Conservation (phyloP, 2,888 invertebrate genomes). For the Noctua janthina region DNA sequence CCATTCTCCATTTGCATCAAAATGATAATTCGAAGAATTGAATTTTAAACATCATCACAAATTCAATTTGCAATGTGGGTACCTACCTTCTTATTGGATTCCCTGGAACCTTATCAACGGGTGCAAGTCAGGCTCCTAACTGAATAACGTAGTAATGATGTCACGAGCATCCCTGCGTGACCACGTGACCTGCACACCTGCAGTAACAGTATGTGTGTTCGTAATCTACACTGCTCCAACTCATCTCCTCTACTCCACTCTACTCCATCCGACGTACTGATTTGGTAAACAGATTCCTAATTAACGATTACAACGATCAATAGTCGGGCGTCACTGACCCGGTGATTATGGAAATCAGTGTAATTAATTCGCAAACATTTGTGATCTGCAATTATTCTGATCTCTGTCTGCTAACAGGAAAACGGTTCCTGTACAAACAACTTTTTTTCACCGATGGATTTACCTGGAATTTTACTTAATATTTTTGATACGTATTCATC, state of each 20-base stretch:
- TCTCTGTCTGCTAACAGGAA: neutral
- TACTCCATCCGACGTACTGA: neutral
- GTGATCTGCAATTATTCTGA: neutral
- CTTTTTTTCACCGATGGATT: neutral
- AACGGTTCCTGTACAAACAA: neutral
- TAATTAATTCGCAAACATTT: conserved; percentile 7
- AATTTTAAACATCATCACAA: neutral
- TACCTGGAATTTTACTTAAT: too few species aligned
- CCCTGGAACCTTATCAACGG: neutral
- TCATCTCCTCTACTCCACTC: neutral
- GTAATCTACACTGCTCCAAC: neutral
- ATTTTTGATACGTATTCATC: neutral
- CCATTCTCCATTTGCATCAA: too few species aligned
- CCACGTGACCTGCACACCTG: too few species aligned
- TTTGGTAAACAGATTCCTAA: neutral
- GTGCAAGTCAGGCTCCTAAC: neutral
- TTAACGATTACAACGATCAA: neutral
- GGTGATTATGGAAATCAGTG: conserved; percentile 9
- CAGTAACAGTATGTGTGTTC: neutral
- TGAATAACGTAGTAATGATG: neutral
- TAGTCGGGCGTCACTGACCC: neutral
- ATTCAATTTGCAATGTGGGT: neutral
- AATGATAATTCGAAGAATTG: neutral
- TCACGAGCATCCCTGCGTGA: neutral
- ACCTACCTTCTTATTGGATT: neutral